These are phyloP conservation scores for Clarias macrocephalus DNA, from an alignment of 2,113 vertebrate genomes.

Conservation along the genomic window DNA sequence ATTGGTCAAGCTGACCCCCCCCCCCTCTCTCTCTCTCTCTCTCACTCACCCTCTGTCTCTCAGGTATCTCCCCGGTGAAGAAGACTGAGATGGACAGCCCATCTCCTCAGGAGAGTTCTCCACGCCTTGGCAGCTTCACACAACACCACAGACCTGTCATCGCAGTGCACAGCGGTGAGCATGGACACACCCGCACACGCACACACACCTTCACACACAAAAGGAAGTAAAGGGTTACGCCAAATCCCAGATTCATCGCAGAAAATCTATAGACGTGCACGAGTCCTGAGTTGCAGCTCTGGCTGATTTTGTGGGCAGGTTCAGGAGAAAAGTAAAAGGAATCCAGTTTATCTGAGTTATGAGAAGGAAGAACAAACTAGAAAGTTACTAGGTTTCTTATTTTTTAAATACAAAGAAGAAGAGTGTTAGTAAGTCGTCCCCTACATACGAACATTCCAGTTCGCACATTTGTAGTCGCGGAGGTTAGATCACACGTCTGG, in stretches of 20 bases:
- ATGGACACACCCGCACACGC: conserved; percentile 15
- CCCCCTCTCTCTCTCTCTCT: conserved; percentile 18
- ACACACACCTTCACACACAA: background rate
- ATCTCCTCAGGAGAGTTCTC: conserved; percentile 90
- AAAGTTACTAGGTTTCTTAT: background rate
- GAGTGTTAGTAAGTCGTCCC: background rate
- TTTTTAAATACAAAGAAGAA: background rate
- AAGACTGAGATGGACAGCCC: conserved; percentile 97
- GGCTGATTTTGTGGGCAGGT: background rate
- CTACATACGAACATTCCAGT: too few relatives aligned
- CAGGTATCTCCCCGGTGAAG: conserved; percentile 95
- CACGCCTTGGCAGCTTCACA: conserved; percentile 90
- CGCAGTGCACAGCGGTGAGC: conserved; percentile 94
- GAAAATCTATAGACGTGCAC: background rate
- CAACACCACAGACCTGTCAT: conserved; percentile 98
- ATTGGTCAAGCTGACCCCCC: conserved; percentile 25
- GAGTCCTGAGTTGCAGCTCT: background rate
- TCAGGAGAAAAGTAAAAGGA: background rate
- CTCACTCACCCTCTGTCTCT: background rate
- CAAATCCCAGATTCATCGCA: background rate
- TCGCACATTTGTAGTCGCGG: too few relatives aligned
- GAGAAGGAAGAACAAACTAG: background rate
- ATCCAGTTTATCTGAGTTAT: background rate
- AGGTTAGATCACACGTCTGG: too few relatives aligned
- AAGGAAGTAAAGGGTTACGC: background rate